A percentile compares a stretch with the other conserved stretches of the same genome.
Conservation (phyloP, 1,140 invertebrate genomes). For the Drosophila lini region DNA sequence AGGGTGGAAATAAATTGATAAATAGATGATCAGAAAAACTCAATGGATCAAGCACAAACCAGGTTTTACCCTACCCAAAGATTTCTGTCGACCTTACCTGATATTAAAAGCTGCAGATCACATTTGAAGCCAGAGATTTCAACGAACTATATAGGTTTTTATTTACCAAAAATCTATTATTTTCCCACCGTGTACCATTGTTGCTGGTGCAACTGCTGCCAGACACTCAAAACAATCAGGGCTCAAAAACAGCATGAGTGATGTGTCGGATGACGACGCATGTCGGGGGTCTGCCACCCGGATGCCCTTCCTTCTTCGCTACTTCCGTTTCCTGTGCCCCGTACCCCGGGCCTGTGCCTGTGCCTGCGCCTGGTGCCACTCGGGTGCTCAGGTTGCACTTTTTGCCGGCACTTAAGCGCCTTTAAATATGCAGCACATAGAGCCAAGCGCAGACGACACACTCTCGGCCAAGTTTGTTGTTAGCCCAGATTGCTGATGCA, state of each 20-base stretch:
- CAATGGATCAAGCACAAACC: background rate
- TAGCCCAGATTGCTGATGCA: slow-evolving; percentile 49
- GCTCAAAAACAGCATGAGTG: slow-evolving; percentile 77
- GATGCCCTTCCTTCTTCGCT: background rate
- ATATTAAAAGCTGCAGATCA: too few species aligned
- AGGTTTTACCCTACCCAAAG: too few species aligned
- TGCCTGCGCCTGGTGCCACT: slow-evolving; percentile 1
- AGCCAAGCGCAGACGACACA: slow-evolving; percentile 39
- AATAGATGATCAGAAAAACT: background rate
- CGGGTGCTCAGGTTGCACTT: slow-evolving; percentile 58
- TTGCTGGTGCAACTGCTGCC: slow-evolving; percentile 24
- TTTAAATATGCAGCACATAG: slow-evolving; percentile 73
- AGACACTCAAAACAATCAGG: slow-evolving; percentile 75
- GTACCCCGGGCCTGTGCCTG: background rate
- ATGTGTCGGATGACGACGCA: slow-evolving; percentile 65
- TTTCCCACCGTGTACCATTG: slow-evolving; percentile 18
- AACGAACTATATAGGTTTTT: too few species aligned
- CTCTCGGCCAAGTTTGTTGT: slow-evolving; percentile 55
- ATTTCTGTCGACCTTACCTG: background rate
- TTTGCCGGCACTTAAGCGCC: slow-evolving; percentile 75
- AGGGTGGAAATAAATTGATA: background rate
- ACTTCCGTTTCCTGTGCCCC: slow-evolving; percentile 19
- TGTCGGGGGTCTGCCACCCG: slow-evolving; percentile 17
- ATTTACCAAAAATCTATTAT: too few species aligned
- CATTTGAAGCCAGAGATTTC: too few species aligned